phyloP scores from a whole-genome alignment of 2,888 invertebrate genomes.

The Patella pellucida region DNA sequence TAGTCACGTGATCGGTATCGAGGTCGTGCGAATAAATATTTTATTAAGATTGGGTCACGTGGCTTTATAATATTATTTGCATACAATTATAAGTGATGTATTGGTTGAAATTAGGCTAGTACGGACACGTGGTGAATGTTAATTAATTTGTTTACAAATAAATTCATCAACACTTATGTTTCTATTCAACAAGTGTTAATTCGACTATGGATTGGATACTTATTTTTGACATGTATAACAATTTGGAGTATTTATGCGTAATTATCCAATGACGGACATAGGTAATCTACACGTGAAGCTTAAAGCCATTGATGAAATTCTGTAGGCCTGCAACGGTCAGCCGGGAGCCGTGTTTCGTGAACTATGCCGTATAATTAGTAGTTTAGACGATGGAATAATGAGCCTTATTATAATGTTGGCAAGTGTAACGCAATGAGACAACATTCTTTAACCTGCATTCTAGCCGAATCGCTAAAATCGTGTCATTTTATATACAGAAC shows the following conservation, averaged over 20 bases:
- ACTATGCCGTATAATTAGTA: too few species aligned
- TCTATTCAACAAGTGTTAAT: background rate
- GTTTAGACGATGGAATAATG: background rate
- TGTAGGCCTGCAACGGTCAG: constrained; percentile 4
- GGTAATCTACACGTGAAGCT: constrained; percentile 10
- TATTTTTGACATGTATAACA: background rate
- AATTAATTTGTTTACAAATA: constrained; percentile 11
- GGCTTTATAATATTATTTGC: background rate
- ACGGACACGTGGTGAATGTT: constrained; percentile 2
- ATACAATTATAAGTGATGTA: constrained; percentile 9
- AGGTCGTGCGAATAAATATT: constrained; percentile 29
- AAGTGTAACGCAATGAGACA: background rate
- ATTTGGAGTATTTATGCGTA: background rate
- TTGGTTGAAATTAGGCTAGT: constrained; percentile 4
- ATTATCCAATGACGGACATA: constrained; percentile 9
- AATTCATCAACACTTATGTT: background rate
- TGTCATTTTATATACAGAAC: constrained; percentile 14
- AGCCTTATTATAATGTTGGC: constrained; percentile 3
- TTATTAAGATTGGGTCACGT: constrained; percentile 24
- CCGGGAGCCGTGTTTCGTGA: background rate
- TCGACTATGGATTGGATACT: background rate
- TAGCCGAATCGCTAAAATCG: too few species aligned
- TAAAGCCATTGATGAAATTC: constrained; percentile 5
- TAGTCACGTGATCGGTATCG: constrained; percentile 20
- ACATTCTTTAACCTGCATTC: background rate